A percentile compares a stretch with the other conserved stretches of the same genome.
These are phyloP conservation scores for Pristiophorus japonicus DNA, from an alignment of 2,113 vertebrate genomes.

Conservation along the genomic window DNA sequence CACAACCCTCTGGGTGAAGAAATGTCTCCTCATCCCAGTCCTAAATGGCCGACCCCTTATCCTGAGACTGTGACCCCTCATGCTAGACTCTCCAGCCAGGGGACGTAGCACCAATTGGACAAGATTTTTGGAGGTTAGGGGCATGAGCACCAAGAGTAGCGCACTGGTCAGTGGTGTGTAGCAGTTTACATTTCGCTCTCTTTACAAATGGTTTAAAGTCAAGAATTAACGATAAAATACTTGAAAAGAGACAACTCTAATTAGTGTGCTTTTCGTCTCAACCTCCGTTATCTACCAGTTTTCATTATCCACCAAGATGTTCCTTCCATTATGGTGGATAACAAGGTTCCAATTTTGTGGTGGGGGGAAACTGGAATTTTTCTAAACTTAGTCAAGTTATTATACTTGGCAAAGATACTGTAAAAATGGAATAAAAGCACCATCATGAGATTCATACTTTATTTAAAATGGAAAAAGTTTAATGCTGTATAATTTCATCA, in stretches of 20 bases:
- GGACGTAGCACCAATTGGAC: too few relatives aligned
- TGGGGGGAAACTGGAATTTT: background rate
- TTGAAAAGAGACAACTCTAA: background rate
- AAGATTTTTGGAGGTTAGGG: too few relatives aligned
- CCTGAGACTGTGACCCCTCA: too few relatives aligned
- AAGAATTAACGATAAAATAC: background rate
- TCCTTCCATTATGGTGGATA: background rate
- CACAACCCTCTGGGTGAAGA: too few relatives aligned
- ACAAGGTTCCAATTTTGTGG: background rate
- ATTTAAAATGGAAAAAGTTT: background rate
- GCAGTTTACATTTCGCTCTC: background rate
- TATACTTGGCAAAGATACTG: too few relatives aligned
- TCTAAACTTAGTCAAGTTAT: background rate
- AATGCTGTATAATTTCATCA: too few relatives aligned
- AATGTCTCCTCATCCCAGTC: too few relatives aligned
- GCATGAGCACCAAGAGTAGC: too few relatives aligned
- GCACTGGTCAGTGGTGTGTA: too few relatives aligned
- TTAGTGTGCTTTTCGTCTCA: background rate
- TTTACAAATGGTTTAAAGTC: background rate
- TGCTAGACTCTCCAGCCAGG: too few relatives aligned
- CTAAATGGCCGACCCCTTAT: too few relatives aligned
- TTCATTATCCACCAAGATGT: background rate
- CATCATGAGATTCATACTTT: background rate
- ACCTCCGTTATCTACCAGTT: background rate
- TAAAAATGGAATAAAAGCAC: background rate